These are phyloP conservation scores for Muscina levida DNA, from an alignment of 2,888 invertebrate species.

Conservation along the genomic window DNA sequence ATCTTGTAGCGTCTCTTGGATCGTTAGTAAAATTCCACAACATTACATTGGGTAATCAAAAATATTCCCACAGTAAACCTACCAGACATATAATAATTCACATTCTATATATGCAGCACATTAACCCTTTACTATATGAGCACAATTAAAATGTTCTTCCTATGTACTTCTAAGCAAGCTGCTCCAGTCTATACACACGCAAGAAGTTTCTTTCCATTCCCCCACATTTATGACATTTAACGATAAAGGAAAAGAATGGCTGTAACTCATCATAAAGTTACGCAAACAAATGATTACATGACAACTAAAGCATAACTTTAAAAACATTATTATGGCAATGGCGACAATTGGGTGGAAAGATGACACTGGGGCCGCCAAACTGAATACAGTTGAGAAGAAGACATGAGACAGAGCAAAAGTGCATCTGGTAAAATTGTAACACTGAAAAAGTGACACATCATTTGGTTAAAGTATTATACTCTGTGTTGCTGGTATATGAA, in stretches of 20 bases:
- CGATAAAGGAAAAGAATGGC: background rate
- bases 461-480: constrained; percentile 48
- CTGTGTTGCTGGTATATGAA: constrained; percentile 39
- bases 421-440: constrained; percentile 58
- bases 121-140: background rate
- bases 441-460: constrained; percentile 54
- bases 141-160: constrained; percentile 7
- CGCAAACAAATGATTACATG: constrained; percentile 60
- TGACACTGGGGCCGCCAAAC: too few relatives aligned
- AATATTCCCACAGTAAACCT: too few relatives aligned
- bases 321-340: constrained; percentile 31
- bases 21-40: too few relatives aligned
- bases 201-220: background rate
- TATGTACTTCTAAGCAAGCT: constrained; percentile 33
- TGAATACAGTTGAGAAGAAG: background rate
- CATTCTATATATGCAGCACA: too few relatives aligned
- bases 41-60: too few relatives aligned
- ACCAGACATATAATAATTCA: too few relatives aligned
- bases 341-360: too few relatives aligned
- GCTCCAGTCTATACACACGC: too few relatives aligned
- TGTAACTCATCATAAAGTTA: constrained; percentile 53
- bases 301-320: constrained; percentile 33
- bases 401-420: constrained; percentile 22
- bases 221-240: background rate
- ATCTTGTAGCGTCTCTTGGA: too few relatives aligned